These are phyloP conservation scores for Euplagia quadripunctaria DNA, from an alignment of 2,888 invertebrate genomes.

Conservation along the genomic window DNA sequence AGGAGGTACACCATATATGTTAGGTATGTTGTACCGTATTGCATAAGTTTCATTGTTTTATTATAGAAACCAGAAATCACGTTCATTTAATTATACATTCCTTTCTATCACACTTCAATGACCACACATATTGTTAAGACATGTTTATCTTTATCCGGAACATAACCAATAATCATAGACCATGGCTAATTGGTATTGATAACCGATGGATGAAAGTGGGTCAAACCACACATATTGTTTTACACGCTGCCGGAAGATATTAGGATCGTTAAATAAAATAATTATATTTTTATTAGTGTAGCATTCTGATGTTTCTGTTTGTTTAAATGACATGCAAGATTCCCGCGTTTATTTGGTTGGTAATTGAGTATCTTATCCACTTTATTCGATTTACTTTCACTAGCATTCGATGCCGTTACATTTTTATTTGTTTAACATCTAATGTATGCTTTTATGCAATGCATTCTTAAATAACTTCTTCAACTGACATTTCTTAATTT, in stretches of 20 bases:
- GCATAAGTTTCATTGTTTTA: neutral
- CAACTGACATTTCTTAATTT: too few relatives aligned
- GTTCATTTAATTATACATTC: slow-evolving; percentile 10
- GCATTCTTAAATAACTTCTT: too few relatives aligned
- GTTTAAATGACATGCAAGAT: neutral
- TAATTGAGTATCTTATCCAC: too few relatives aligned
- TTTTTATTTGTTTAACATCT: too few relatives aligned
- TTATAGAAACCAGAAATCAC: slow-evolving; percentile 12
- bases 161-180: slow-evolving; percentile 31
- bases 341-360: neutral
- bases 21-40: neutral
- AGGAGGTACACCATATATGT: neutral
- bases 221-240: slow-evolving; percentile 32
- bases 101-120: slow-evolving; percentile 14
- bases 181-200: slow-evolving; percentile 46
- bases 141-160: slow-evolving; percentile 13
- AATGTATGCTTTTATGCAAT: too few relatives aligned
- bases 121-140: slow-evolving; percentile 13
- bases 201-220: slow-evolving; percentile 39
- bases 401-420: too few relatives aligned
- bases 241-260: slow-evolving; percentile 37
- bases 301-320: neutral
- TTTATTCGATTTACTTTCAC: too few relatives aligned
- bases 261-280: slow-evolving; percentile 1
- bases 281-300: neutral